A percentile compares a stretch with the other conserved stretches of the same genome.
Conservation (phyloP, 92 coral and sea anemone species). For the Palythoa grandis region DNA sequence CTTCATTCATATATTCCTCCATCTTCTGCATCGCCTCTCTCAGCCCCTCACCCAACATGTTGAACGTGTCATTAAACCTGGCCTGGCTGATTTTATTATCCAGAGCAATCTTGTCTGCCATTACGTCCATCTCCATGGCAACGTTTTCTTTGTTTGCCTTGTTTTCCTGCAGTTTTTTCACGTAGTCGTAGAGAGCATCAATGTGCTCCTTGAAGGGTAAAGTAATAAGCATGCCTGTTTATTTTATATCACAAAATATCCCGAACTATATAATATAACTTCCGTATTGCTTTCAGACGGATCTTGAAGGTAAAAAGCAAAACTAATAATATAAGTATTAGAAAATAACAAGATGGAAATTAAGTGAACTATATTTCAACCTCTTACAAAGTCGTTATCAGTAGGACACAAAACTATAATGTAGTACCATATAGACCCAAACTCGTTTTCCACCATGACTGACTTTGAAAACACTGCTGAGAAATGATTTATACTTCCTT, state of each 20-base stretch:
- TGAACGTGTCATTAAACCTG: slow-evolving; percentile 88
- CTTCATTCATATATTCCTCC: slow-evolving; percentile 99
- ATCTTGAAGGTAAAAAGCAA: too few relatives aligned
- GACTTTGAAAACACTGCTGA: too few relatives aligned
- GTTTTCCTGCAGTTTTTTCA: slow-evolving; percentile 78
- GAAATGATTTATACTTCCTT: too few relatives aligned
- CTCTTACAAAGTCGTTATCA: too few relatives aligned
- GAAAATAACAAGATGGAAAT: too few relatives aligned
- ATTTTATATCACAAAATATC: not conserved
- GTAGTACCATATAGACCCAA: too few relatives aligned
- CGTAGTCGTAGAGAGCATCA: slow-evolving; percentile 80
- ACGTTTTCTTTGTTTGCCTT: slow-evolving; percentile 98
- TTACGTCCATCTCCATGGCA: slow-evolving; percentile 92
- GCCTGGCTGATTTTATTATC: slow-evolving; percentile 88
- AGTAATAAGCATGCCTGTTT: not conserved
- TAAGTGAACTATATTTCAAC: too few relatives aligned
- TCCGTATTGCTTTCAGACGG: not conserved
- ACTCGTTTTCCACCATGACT: too few relatives aligned
- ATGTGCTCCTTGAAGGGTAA: slow-evolving; percentile 65
- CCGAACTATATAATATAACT: not conserved
- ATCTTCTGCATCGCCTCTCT: slow-evolving; percentile 94
- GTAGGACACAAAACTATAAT: too few relatives aligned
- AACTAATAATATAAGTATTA: too few relatives aligned
- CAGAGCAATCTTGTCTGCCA: slow-evolving; percentile 93
- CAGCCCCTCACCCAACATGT: slow-evolving; percentile 88